Evolutionary conservation across 2,888 invertebrate species (phyloP).

Genomic region (Malthinus seriepunctatus): DNA sequence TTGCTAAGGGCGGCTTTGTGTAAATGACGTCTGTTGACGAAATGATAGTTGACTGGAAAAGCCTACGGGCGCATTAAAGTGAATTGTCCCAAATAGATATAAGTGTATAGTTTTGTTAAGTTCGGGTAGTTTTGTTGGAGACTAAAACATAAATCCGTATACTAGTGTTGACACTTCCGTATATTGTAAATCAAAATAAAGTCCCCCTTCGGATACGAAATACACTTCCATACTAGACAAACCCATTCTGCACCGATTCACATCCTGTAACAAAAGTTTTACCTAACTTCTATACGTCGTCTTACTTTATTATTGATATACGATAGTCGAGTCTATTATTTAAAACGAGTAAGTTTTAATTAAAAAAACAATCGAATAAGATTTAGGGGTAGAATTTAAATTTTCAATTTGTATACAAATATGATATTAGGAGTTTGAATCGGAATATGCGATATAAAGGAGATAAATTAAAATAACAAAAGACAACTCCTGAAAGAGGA

Average conservation of each 20-base stretch:
- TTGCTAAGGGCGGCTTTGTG: conserved; percentile 46
- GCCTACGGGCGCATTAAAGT: conserved; percentile 35
- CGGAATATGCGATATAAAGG: conserved; percentile 27
- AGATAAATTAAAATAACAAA: conserved; percentile 41
- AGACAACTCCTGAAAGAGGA: conserved; percentile 38
- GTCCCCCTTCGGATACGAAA: conserved; percentile 39
- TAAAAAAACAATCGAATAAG: background rate
- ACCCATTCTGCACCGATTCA: conserved; percentile 49
- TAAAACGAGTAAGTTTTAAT: too few relatives aligned
- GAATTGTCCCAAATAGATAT: conserved; percentile 34
- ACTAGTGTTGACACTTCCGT: conserved; percentile 48
- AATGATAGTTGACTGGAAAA: conserved; percentile 21
- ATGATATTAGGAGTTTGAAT: conserved; percentile 18
- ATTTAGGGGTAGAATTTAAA: background rate
- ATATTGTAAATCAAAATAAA: conserved; percentile 50
- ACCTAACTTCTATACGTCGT: conserved; percentile 44
- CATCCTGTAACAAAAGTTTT: conserved; percentile 46
- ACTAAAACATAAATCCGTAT: conserved; percentile 48
- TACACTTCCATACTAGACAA: conserved; percentile 46
- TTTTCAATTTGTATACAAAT: conserved; percentile 17
- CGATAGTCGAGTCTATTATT: background rate
- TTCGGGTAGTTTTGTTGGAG: conserved; percentile 38
- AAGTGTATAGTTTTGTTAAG: too few relatives aligned
- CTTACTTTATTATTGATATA: conserved; percentile 5
- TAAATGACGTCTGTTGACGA: conserved; percentile 40